Conservation (phyloP, 2,888 invertebrate species). For the Thereva nobilitata region DNA sequence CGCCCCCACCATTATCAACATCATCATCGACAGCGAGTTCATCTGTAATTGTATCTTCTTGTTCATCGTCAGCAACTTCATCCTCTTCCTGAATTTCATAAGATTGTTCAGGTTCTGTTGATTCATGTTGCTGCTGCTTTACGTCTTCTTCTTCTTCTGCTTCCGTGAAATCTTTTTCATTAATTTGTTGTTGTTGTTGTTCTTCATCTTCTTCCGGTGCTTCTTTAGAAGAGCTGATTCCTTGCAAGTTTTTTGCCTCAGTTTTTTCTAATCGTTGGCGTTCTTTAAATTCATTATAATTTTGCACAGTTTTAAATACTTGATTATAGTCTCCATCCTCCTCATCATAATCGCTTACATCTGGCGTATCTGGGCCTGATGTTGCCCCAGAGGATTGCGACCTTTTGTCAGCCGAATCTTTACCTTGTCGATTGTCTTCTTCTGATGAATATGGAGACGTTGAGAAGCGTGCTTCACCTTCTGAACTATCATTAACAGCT, state of each 20-base stretch:
- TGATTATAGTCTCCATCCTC: constrained; percentile 65
- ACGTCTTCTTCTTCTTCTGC: constrained; percentile 1
- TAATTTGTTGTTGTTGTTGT: constrained; percentile 7
- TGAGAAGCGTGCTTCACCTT: constrained; percentile 45
- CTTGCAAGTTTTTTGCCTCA: constrained; percentile 19
- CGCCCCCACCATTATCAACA: background rate
- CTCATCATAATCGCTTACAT: constrained; percentile 70
- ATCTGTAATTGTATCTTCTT: background rate
- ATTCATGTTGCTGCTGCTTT: background rate
- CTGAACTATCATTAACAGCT: constrained; percentile 28
- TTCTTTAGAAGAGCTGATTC: constrained; percentile 28
- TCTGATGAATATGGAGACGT: constrained; percentile 60
- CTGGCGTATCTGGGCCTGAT: constrained; percentile 85
- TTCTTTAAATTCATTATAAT: constrained; percentile 43
- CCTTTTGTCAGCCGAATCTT: constrained; percentile 26
- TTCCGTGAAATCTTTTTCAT: background rate
- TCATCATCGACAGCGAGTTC: background rate
- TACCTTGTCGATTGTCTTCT: constrained; percentile 51
- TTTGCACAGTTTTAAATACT: constrained; percentile 39
- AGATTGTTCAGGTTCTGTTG: too few relatives aligned
- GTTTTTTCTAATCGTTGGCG: constrained; percentile 23
- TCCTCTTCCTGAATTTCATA: background rate
- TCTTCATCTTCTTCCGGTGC: constrained; percentile 22
- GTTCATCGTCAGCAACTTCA: background rate
- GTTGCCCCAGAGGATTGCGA: constrained; percentile 82